Percentiles rank a stretch among this genome's conserved stretches.
phyloP scores from a whole-genome alignment of 2,797 vertebrate species.

The Enteromius viviparus region DNA sequence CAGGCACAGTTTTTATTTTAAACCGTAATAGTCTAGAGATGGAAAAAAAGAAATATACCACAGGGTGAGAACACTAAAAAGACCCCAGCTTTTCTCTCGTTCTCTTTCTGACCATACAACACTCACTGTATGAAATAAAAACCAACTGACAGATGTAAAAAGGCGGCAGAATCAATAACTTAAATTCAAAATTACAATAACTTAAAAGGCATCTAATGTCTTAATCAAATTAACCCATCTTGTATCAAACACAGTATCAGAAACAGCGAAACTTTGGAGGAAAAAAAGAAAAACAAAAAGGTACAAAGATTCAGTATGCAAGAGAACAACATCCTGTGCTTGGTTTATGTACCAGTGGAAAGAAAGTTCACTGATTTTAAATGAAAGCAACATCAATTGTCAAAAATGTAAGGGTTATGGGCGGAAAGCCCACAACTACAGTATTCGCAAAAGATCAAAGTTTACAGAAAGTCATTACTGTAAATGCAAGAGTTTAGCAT shows the following conservation, averaged over 20 bases:
- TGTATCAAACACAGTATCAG: not conserved
- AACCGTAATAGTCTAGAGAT: not conserved
- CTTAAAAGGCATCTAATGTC: conserved; percentile 49
- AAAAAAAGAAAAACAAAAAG: not conserved
- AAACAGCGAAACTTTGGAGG: not conserved
- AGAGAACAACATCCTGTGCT: conserved; percentile 43
- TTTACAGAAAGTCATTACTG: conserved; percentile 21
- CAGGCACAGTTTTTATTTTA: not conserved
- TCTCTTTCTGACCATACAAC: conserved; percentile 16
- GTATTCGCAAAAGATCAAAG: conserved; percentile 44
- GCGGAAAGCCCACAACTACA: conserved; percentile 43
- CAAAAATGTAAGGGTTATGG: conserved; percentile 5
- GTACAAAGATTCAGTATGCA: conserved; percentile 15
- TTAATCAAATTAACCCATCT: no score
- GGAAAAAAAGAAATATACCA: not conserved
- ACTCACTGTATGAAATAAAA: conserved; percentile 7
- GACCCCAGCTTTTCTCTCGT: conserved; percentile 2
- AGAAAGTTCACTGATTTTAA: conserved; percentile 28
- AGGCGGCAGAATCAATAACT: conserved; percentile 55
- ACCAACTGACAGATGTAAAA: conserved; percentile 24
- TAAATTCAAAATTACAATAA: conserved; percentile 58
- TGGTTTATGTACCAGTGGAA: conserved; percentile 40
- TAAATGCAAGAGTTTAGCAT: conserved; percentile 49
- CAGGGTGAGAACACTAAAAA: conserved; percentile 35
- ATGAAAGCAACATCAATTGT: conserved; percentile 41